phyloP scores from a whole-genome alignment of 2,888 invertebrate species.

The Euplexia lucipara region DNA sequence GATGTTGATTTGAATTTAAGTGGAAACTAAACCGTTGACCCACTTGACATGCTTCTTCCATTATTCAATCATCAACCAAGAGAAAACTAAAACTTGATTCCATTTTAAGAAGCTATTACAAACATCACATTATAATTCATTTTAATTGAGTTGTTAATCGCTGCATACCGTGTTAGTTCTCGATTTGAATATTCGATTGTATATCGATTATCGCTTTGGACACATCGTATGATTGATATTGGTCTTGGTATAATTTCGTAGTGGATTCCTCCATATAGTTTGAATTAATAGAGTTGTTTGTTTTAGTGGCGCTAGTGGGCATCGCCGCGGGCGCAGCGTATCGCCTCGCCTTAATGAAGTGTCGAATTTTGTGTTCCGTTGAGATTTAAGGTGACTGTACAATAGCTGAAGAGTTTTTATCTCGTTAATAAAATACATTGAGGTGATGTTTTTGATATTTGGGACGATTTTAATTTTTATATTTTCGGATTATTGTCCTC shows the following conservation, averaged over 20 bases:
- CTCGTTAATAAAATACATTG: no score
- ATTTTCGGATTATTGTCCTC: no score
- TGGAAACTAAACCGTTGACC: slow-evolving; percentile 1
- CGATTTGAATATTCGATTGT: slow-evolving; percentile 77
- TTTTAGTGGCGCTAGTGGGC: slow-evolving; percentile 79
- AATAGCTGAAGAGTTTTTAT: slow-evolving; percentile 30
- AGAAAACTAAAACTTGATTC: slow-evolving; percentile 33
- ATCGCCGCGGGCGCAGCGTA: slow-evolving; percentile 83
- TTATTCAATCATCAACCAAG: slow-evolving; percentile 15
- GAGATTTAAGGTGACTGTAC: slow-evolving; percentile 71
- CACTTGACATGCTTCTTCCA: background rate
- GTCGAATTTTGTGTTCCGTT: slow-evolving; percentile 79
- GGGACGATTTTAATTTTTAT: no score
- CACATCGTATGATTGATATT: slow-evolving; percentile 84
- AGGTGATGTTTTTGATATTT: no score
- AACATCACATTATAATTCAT: slow-evolving; percentile 71
- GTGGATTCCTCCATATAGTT: slow-evolving; percentile 72
- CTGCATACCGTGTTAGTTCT: slow-evolving; percentile 73
- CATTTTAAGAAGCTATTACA: slow-evolving; percentile 43
- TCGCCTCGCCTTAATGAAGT: slow-evolving; percentile 82
- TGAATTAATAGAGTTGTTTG: slow-evolving; percentile 89
- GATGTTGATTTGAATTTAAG: slow-evolving; percentile 6
- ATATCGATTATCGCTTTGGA: slow-evolving; percentile 81
- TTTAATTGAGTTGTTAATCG: slow-evolving; percentile 76
- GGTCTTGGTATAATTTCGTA: slow-evolving; percentile 77